A percentile compares a stretch with the other conserved stretches of the same genome.
Evolutionary conservation across 2,797 vertebrate species (phyloP).

Genomic region (Girardinus metallicus): DNA sequence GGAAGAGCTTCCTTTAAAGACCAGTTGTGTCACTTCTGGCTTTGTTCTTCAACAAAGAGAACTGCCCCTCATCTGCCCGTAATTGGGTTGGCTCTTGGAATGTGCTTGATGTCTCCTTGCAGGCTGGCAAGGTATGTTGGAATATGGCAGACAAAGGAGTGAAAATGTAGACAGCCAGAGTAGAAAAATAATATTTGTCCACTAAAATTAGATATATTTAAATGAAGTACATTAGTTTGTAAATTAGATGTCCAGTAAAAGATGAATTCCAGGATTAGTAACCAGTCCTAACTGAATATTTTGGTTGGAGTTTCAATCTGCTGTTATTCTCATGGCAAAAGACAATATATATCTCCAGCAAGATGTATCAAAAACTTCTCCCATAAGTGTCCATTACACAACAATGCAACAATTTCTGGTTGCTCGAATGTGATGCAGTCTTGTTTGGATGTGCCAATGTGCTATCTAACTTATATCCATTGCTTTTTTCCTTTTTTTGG

Average conservation of each 20-base stretch:
- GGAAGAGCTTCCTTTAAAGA: constrained; percentile 83
- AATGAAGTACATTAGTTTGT: not conserved
- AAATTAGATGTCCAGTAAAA: not conserved
- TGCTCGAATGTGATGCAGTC: not conserved
- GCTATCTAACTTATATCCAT: not conserved
- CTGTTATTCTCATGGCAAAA: not conserved
- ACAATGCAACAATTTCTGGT: not conserved
- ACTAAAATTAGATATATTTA: not conserved
- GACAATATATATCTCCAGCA: not conserved
- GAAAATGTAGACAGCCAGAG: constrained; percentile 55
- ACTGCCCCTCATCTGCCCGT: constrained; percentile 83
- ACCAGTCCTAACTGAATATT: not conserved
- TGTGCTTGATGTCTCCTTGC: constrained; percentile 83
- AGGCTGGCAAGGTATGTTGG: constrained; percentile 62
- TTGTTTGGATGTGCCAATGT: not conserved
- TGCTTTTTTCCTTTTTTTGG: not conserved
- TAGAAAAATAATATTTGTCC: too few relatives aligned
- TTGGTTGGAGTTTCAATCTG: not conserved
- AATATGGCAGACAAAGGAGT: constrained; percentile 60
- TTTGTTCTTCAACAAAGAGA: constrained; percentile 87
- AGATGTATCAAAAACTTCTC: not conserved
- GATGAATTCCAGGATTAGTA: not conserved
- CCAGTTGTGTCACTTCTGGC: constrained; percentile 83
- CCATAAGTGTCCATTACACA: not conserved
- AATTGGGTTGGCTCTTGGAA: constrained; percentile 84